Base-by-base conservation (phyloP, 2,888 invertebrate species). In the Drosophila hawaiiensis region DNA sequence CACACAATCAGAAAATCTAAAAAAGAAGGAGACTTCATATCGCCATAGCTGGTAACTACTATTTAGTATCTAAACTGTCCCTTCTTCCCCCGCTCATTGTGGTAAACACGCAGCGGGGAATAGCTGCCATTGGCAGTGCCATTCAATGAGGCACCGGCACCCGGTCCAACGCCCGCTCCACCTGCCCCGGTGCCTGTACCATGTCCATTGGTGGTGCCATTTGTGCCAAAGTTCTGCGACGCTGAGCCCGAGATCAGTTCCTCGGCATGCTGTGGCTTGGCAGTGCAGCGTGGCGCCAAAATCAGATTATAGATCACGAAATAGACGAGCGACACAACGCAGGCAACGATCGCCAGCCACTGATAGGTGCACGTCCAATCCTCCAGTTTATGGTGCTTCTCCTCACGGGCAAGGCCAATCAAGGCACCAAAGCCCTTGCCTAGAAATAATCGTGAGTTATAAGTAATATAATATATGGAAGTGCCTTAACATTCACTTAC, bases 61-160 rank as follows among this genome's bases (percentile, higher is more conserved):
- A 31, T 80, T 95, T 94, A 97, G 93, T 97, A 97, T 92, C 97
- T 95, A 94, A 97, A 97, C 92, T 97, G 96, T 73, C 96, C 97
- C 93, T 97, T 97, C 91, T 95, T 95, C 75, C 96, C 96, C 89
- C 96, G 94, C 89, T 96, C 96, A 91, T 97, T 97, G 93, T 97
- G 97, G 91, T 97, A 97, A 16, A 97, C 96, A 83, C 97, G 94
- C 91, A 97, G 94, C 1, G 97, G 97, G 22, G 97, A 96, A 91
- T 97, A 97, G 75, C 95, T 95, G 62, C 96, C 96, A 87, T 96
- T 96, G 66, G 91, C 91, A 64, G 89, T 92, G 65, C 88, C 90
- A 65, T 90, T 88, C 0, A 88, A 74, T 1, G 94, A 93, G 31
- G 84, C 79, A 10, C 87, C 80, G 5, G 84, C 82, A 31, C 73